A percentile compares a stretch with the other conserved stretches of the same genome.
These are phyloP conservation scores for Aphodius sticticus DNA, from an alignment of 2,888 invertebrate species.

Conservation along the genomic window DNA sequence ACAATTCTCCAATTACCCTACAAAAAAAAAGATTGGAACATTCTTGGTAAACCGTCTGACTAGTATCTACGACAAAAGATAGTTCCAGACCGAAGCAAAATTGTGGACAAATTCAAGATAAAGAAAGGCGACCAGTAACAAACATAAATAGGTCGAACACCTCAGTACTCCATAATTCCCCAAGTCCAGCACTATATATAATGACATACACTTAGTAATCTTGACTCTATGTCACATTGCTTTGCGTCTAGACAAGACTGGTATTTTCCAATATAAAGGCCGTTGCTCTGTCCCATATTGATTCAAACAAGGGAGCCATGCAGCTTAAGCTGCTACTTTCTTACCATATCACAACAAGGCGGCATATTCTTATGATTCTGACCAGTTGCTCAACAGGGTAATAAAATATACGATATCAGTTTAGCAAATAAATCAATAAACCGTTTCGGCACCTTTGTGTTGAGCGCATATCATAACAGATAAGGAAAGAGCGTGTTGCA, in stretches of 20 bases:
- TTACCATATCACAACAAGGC: background rate
- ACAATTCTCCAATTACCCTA: no score
- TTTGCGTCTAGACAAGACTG: constrained; percentile 4
- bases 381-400: background rate
- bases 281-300: background rate
- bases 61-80: background rate
- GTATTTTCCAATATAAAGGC: background rate
- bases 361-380: no score
- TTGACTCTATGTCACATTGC: background rate
- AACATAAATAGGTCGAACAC: background rate
- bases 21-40: background rate
- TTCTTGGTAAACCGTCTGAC: background rate
- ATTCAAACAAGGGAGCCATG: background rate
- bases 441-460: background rate
- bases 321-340: background rate
- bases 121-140: background rate
- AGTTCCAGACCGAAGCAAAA: background rate
- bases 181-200: background rate
- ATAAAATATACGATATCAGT: background rate
- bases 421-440: background rate
- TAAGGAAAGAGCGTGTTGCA: background rate
- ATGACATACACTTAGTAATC: background rate
- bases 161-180: no score
- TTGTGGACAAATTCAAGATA: background rate
- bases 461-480: background rate